These are phyloP conservation scores for Buathra laborator DNA, from an alignment of 2,888 invertebrate genomes.

Conservation along the genomic window DNA sequence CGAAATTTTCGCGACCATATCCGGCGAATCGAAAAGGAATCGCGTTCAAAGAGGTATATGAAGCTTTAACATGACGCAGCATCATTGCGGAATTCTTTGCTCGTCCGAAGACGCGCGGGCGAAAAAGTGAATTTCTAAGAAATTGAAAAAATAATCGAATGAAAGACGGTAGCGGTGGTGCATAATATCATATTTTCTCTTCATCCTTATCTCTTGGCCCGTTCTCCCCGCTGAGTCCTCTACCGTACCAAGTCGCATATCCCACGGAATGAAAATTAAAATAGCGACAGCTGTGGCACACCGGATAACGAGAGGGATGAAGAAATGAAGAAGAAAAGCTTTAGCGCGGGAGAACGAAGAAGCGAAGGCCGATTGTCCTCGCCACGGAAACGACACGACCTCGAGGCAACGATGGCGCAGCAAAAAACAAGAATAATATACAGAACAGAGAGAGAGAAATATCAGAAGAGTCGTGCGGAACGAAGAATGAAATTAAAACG, in stretches of 20 bases:
- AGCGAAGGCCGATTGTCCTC: conserved; percentile 51
- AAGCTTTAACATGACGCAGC: not conserved
- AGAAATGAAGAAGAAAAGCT: conserved; percentile 23
- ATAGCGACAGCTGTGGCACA: conserved; percentile 38
- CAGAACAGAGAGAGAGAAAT: not conserved
- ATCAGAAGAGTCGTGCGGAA: not conserved
- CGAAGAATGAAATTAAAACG: conserved; percentile 42
- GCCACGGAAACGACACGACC: conserved; percentile 44
- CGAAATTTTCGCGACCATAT: not conserved
- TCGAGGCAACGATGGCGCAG: conserved; percentile 35
- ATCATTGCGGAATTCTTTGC: not conserved
- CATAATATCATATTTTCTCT: conserved; percentile 51
- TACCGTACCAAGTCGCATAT: not conserved
- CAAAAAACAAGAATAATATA: conserved; percentile 35
- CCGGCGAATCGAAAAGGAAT: not conserved
- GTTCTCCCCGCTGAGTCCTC: not conserved
- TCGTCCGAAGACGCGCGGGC: not conserved
- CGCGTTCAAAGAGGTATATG: not conserved
- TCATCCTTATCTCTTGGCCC: not conserved
- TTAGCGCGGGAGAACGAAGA: not conserved
- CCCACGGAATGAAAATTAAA: conserved; percentile 55
- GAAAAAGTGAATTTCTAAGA: conserved; percentile 13
- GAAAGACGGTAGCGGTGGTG: conserved; percentile 3
- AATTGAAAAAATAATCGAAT: conserved; percentile 61
- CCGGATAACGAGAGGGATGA: conserved; percentile 14